Percentiles rank a stretch among this genome's conserved stretches.
phyloP scores from a whole-genome alignment of 2,113 vertebrate genomes.

The Nyctibius bracteatus region DNA sequence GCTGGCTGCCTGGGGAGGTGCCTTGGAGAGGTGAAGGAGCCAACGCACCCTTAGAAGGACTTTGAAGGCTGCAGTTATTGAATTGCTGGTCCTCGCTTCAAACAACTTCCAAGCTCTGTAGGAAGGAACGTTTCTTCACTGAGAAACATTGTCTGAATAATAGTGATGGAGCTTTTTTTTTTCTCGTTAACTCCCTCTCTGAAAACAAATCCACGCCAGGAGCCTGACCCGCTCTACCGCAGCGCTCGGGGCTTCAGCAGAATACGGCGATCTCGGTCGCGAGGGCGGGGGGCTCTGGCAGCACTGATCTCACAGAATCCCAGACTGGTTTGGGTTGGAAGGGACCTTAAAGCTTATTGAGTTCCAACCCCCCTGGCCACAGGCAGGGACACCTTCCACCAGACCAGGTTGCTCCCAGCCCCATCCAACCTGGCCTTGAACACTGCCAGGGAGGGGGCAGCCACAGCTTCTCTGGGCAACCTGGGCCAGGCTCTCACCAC shows the following conservation, averaged over 20 bases:
- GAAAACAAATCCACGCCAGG: too few relatives aligned
- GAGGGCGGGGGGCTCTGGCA: background rate
- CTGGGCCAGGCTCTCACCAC: too few relatives aligned
- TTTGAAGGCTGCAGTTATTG: background rate
- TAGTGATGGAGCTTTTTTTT: background rate
- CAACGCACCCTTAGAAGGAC: background rate
- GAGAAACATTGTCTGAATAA: background rate
- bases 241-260: rapidly evolving
- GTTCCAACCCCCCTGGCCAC: too few relatives aligned
- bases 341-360: too few relatives aligned
- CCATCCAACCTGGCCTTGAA: too few relatives aligned
- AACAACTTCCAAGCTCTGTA: background rate
- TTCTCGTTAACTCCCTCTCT: rapidly evolving
- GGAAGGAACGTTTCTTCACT: background rate
- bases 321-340: too few relatives aligned
- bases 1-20: background rate
- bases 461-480: too few relatives aligned
- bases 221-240: rapidly evolving
- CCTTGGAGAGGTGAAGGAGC: background rate
- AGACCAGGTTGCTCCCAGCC: too few relatives aligned
- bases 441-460: too few relatives aligned
- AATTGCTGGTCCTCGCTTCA: background rate
- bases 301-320: too few relatives aligned
- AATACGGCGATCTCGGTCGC: rapidly evolving
- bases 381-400: too few relatives aligned